A percentile compares a stretch with the other conserved stretches of the same genome.
Conservation (phyloP, 2,113 vertebrate genomes). For the Helogale parvula region DNA sequence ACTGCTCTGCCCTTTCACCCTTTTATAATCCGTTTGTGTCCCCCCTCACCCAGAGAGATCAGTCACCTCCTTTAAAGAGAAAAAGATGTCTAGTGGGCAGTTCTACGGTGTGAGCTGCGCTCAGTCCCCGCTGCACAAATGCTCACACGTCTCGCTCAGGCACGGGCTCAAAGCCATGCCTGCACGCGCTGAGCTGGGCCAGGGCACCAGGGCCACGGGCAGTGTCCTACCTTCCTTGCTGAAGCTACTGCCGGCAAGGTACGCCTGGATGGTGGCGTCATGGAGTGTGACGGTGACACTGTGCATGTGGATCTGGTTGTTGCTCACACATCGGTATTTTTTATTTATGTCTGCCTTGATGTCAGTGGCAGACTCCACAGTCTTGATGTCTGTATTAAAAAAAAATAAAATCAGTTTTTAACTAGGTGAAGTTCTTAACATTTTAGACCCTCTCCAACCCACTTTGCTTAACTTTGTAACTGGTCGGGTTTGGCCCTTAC, state of each 20-base stretch:
- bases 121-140: not conserved
- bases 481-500: slow-evolving; percentile 80
- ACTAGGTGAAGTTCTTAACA: not conserved
- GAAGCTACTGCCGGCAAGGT: slow-evolving; percentile 85
- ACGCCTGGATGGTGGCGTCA: slow-evolving; percentile 90
- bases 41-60: not conserved
- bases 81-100: not conserved
- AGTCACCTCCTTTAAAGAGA: not conserved
- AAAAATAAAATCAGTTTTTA: not conserved
- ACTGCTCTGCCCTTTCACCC: not conserved
- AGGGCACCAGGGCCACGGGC: not conserved
- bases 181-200: not conserved
- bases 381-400: slow-evolving; percentile 58
- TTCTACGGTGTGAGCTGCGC: not conserved
- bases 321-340: slow-evolving; percentile 89
- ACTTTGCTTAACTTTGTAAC: not conserved
- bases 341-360: slow-evolving; percentile 89
- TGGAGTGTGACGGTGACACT: slow-evolving; percentile 84
- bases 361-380: slow-evolving; percentile 35
- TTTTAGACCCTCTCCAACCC: not conserved
- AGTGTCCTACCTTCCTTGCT: slow-evolving; percentile 88
- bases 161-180: not conserved
- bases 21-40: no score
- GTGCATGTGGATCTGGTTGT: slow-evolving; percentile 73
- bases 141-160: not conserved